Evolutionary conservation across 2,797 vertebrate species (phyloP).

Genomic region (Artibeus jamaicensis): DNA sequence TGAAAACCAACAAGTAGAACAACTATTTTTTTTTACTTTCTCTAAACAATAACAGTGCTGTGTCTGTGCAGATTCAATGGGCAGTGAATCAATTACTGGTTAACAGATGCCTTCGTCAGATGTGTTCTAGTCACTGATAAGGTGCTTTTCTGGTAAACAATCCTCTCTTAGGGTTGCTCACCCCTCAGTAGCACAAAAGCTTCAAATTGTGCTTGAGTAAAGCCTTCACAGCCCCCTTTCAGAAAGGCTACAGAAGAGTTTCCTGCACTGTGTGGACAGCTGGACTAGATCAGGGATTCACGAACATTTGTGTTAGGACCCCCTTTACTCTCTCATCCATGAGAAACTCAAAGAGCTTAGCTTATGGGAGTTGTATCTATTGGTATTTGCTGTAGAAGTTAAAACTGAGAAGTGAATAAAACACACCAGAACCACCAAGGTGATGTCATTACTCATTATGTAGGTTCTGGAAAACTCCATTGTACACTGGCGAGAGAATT

Average conservation of each 20-base stretch:
- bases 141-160: constrained; percentile 59
- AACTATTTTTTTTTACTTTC: constrained; percentile 56
- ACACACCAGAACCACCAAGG: background rate
- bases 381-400: constrained; percentile 1
- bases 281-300: background rate
- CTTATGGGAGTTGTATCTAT: background rate
- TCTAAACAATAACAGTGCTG: constrained; percentile 49
- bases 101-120: constrained; percentile 50
- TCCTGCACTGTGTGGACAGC: background rate
- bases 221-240: background rate
- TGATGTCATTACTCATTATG: constrained; percentile 35
- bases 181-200: background rate
- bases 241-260: background rate
- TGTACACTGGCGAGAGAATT: background rate
- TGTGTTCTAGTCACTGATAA: constrained; percentile 51
- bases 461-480: constrained; percentile 58
- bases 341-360: background rate
- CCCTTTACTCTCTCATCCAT: background rate
- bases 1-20: constrained; percentile 56
- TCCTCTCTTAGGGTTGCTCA: background rate
- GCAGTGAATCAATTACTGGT: constrained; percentile 41
- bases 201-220: background rate
- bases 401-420: constrained; percentile 21
- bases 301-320: background rate
- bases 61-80: constrained; percentile 50